Conservation (phyloP, 1,140 invertebrate genomes). For the Macrobrachium nipponense region DNA sequence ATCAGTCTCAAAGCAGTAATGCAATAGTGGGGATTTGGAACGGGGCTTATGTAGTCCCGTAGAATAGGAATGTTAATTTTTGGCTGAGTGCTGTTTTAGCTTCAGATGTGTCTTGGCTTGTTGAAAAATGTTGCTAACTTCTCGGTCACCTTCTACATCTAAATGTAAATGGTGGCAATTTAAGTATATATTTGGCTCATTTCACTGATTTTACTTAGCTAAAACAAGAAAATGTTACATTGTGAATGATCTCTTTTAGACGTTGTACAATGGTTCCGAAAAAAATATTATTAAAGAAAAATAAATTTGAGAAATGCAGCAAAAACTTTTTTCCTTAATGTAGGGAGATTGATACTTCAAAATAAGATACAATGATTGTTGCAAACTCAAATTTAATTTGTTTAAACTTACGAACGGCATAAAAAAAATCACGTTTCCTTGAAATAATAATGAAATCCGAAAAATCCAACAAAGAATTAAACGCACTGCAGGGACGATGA, state of each 20-base stretch:
- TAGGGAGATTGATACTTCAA: slow-evolving; percentile 9
- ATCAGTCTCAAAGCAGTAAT: no score
- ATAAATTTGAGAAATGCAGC: slow-evolving; percentile 1
- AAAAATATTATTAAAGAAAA: no score
- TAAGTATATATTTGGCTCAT: background rate
- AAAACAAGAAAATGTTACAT: no score
- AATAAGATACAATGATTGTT: background rate
- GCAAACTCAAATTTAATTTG: no score
- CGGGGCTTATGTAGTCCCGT: slow-evolving; percentile 16
- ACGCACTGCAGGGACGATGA: slow-evolving; percentile 2
- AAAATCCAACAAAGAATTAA: slow-evolving; percentile 5
- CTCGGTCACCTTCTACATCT: background rate
- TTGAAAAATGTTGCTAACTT: background rate
- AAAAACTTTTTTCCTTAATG: background rate
- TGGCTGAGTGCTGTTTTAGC: background rate
- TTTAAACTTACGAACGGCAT: background rate
- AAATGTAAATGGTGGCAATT: background rate
- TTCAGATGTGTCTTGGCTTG: no score
- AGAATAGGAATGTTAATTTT: slow-evolving; percentile 23
- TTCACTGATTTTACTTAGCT: slow-evolving; percentile 4
- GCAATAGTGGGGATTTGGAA: no score
- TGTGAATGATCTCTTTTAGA: no score
- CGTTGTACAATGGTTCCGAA: no score
- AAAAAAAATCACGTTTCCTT: background rate
- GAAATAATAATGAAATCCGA: slow-evolving; percentile 1